Conservation (phyloP, 2,888 invertebrate genomes). For the Aleiodes alternator region DNA sequence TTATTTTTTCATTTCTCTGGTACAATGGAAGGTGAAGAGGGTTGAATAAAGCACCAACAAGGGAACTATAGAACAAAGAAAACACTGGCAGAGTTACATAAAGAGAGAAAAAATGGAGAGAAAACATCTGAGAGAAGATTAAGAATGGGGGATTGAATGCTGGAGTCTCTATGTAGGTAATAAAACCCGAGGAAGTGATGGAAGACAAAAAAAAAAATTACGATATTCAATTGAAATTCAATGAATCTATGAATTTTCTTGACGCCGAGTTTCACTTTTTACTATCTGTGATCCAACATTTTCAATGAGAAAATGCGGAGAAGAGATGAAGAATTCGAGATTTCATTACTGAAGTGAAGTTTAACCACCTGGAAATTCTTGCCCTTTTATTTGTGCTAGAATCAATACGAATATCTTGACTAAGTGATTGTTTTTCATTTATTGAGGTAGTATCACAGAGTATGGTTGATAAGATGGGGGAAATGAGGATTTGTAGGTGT, state of each 20-base stretch:
- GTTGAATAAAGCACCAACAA: slow-evolving; percentile 10
- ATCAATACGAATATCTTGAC: too few species aligned
- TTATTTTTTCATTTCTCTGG: slow-evolving; percentile 5
- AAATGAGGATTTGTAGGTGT: too few species aligned
- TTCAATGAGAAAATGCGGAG: not conserved
- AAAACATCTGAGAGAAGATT: slow-evolving; percentile 31
- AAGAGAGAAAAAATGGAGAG: slow-evolving; percentile 24
- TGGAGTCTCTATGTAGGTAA: slow-evolving; percentile 21
- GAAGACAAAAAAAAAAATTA: slow-evolving; percentile 34
- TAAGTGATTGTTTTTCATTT: too few species aligned
- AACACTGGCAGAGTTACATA: slow-evolving; percentile 1
- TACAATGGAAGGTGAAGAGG: slow-evolving; percentile 6
- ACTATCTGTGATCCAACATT: slow-evolving; percentile 2
- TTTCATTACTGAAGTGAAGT: not conserved
- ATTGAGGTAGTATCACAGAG: too few species aligned
- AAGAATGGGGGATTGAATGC: slow-evolving; percentile 25
- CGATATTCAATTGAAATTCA: slow-evolving; percentile 44
- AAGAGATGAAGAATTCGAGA: not conserved
- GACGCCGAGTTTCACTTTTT: not conserved
- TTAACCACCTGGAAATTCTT: too few species aligned
- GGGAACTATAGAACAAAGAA: not conserved
- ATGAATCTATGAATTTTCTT: slow-evolving; percentile 40
- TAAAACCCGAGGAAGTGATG: slow-evolving; percentile 34
- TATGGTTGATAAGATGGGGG: too few species aligned
- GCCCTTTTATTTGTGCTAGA: too few species aligned